Evolutionary conservation across 2,113 vertebrate species (phyloP).

Genomic region (Bagarius yarrelli): DNA sequence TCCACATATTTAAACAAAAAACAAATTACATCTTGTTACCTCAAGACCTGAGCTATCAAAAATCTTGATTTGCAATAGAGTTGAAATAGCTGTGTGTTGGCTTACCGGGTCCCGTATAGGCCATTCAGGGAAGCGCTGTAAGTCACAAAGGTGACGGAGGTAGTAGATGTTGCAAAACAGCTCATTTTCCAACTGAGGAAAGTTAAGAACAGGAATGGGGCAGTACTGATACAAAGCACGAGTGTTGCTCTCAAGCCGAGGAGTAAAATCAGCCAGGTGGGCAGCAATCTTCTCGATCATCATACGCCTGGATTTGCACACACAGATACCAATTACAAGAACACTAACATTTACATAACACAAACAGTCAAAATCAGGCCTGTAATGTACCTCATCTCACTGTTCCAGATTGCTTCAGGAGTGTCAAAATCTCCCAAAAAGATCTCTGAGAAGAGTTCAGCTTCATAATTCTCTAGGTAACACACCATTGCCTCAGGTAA

Average conservation of each 20-base stretch:
- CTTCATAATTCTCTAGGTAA: conserved; percentile 96
- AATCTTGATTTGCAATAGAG: background rate
- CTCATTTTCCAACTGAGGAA: conserved; percentile 94
- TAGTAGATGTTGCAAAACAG: conserved; percentile 99
- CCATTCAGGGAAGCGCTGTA: conserved; percentile 90
- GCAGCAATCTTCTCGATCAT: conserved; percentile 99
- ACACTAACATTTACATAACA: background rate
- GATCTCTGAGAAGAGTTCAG: conserved; percentile 97
- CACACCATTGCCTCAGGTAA: conserved; percentile 99
- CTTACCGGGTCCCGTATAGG: conserved; percentile 93
- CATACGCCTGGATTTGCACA: conserved; percentile 75
- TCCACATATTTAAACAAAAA: no score
- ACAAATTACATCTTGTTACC: no score
- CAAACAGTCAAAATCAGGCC: no score
- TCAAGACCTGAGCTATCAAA: background rate
- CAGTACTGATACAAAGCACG: conserved; percentile 97
- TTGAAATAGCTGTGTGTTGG: conserved; percentile 15
- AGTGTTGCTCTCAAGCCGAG: conserved; percentile 96
- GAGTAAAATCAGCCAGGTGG: conserved; percentile 95
- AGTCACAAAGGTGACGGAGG: conserved; percentile 96
- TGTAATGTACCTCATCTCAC: conserved; percentile 88
- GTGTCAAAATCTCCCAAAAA: conserved; percentile 98
- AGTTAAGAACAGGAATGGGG: conserved; percentile 92
- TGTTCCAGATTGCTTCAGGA: conserved; percentile 99
- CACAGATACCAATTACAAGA: background rate